Conservation (phyloP, 2,113 vertebrate genomes). For the Acrocephalus kingi region DNA sequence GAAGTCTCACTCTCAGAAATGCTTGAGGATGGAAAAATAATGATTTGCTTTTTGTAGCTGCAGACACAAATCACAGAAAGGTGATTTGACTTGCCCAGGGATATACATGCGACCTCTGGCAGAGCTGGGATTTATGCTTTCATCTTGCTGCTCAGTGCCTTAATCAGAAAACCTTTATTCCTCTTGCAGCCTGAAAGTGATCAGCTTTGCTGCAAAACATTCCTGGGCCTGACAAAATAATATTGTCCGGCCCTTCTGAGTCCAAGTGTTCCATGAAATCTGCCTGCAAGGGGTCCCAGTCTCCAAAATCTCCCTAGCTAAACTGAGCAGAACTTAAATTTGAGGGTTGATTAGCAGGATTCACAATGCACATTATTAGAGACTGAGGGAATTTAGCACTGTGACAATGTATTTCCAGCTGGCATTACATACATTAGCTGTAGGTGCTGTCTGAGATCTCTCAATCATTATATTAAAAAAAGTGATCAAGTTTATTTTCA, state of each 20-base stretch:
- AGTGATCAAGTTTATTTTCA: not conserved
- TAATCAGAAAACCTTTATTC: not conserved
- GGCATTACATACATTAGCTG: not conserved
- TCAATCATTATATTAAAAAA: not conserved
- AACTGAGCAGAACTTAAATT: not conserved
- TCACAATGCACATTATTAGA: not conserved
- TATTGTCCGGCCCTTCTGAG: not conserved
- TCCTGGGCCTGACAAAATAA: not conserved
- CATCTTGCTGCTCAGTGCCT: not conserved
- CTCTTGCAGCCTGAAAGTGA: not conserved
- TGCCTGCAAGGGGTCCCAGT: not conserved
- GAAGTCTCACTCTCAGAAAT: not conserved
- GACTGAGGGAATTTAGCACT: not conserved
- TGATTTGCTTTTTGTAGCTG: not conserved
- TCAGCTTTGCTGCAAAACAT: not conserved
- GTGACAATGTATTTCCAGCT: not conserved
- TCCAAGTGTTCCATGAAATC: not conserved
- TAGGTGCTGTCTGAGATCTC: not conserved
- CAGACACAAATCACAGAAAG: not conserved
- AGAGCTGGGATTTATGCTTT: not conserved
- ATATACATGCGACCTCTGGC: not conserved
- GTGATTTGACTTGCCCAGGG: slow-evolving; percentile 35
- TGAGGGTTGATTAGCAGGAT: not conserved
- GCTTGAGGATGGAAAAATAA: slow-evolving; percentile 24
- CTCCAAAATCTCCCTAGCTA: not conserved